These are phyloP conservation scores for Antheraea pernyi DNA, from an alignment of 1,140 invertebrate species.

Conservation along the genomic window DNA sequence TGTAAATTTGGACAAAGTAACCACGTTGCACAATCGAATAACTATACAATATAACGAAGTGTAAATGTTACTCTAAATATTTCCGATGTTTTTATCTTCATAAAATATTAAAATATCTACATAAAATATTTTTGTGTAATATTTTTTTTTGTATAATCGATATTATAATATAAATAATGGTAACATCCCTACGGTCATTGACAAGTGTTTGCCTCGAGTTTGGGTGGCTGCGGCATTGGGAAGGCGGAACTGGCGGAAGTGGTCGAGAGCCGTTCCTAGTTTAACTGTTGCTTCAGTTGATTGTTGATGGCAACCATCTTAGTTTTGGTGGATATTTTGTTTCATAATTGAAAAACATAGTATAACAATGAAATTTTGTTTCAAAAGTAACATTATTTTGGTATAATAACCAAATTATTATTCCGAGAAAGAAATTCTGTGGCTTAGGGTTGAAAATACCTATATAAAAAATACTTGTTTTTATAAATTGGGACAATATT, in stretches of 20 bases:
- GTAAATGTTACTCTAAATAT: too few species aligned
- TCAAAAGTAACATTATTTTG: too few species aligned
- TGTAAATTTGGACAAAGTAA: too few species aligned
- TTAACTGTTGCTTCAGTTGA: conserved; percentile 70
- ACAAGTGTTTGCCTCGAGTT: conserved; percentile 57
- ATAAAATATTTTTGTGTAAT: neutral
- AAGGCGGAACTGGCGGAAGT: conserved; percentile 41
- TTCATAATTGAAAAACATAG: neutral
- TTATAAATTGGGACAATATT: too few species aligned
- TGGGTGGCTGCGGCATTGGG: conserved; percentile 36
- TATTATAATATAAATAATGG: neutral
- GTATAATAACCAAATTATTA: too few species aligned
- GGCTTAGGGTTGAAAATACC: too few species aligned
- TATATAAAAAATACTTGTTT: too few species aligned
- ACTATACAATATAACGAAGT: too few species aligned
- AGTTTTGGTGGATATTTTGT: neutral
- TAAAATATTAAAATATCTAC: too few species aligned
- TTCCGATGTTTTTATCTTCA: too few species aligned
- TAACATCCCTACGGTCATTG: conserved; percentile 58
- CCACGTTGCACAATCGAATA: too few species aligned
- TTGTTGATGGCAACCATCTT: conserved; percentile 39
- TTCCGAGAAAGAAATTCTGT: too few species aligned
- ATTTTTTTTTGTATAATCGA: neutral
- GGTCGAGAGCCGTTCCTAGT: conserved; percentile 59
- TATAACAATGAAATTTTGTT: neutral